Evolutionary conservation across 2,797 vertebrate species (phyloP), one percentile per base, ranked within the genome.

Genomic region (Pangasius macronema): DNA sequence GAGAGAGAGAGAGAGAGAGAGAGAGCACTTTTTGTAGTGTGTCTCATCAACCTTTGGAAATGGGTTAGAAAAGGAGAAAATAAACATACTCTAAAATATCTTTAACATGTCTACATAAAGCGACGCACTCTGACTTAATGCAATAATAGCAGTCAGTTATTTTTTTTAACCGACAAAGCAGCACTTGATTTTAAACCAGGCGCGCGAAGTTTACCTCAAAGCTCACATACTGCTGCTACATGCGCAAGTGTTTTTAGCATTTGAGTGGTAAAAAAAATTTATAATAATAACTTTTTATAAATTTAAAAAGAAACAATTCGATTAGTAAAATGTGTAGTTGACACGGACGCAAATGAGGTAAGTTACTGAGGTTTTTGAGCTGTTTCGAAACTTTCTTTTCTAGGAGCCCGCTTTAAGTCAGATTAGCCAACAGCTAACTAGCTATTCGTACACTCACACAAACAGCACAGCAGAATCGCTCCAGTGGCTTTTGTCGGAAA

Each of bases 171-270:
- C n/a, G 33, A 27, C 14, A 67, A 46, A 30, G 36, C 61, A 5
- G 61, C 16, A 1, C 42, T 30, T 61, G 33, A 72, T 82, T 86
- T 82, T 86, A 46, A 49, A 82, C 39, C 85, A 86, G 85, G 77
- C 77, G 22, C 67, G 85, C 3, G n/a, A 49, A 10, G 36, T 49
- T 61, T 30, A 24, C 85, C 77, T 82, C 85, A 57, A 57, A 6
- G 3, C 57, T 22, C 72, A 49, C 20, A 18, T 3, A 46, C 55
- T 36, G 51, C 65, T 46, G 63, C 10, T 13, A 20, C 39, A 42
- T 42, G 39, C 0, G 63, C 10, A 9, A 39, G 24, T 36, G 59
- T 7, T 86, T 81, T 33, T 68, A 70, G 30, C 18, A 18, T 57
- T 57, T 61, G 6, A 2, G 36, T 1, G 5, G 8, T 30, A 61